Base-by-base conservation (phyloP, 2,888 invertebrate species). In the Dilophus febrilis region DNA sequence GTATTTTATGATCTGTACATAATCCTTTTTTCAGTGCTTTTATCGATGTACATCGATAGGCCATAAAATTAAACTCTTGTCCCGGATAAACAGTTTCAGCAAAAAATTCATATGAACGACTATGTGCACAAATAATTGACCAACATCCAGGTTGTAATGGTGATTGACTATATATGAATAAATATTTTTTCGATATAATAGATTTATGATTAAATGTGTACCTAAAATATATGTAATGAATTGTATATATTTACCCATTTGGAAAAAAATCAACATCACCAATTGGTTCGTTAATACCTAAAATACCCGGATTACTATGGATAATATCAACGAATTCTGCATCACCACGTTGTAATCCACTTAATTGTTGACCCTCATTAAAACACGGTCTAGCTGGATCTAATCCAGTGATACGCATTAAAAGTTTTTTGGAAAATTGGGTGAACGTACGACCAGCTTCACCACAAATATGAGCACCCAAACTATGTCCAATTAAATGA, bases 401-500 rank as follows among this genome's bases (percentile, higher is more conserved):
- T 16, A 48, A 44, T 10, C 41, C 48, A 22, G 45, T 48, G 19
- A 48, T 46, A 19, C 45, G 33, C 12, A 34, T 34, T 31, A 47
- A 27, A 18, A 38, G 16, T 34, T 42, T 42, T n/a, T 41, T 42
- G 27, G 42, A 38, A 13, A 35, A 14, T 7, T 27, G 5, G 11
- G 38, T 35, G 13, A 39, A 42, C 11, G 35, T 31, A 19, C 35
- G 38, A 13, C 42, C 42, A 10, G 40, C 40, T 13, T 16, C n/a
- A 13, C 38, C 37, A 10, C 28, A 32, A 17, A 42, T 38, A 19
- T 42, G 42, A 26, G 38, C 41, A 28, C 41, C 44, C 3, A 46
- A 29, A 34, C 46, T 45, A 37, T 45, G 44, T 5, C 46, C 45
- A 42, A 61, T 61, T 22, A 61, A 44, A 45, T 61, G 61, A n/a